Evolutionary conservation across 2,797 vertebrate genomes (phyloP).

Genomic region (Mus caroli): DNA sequence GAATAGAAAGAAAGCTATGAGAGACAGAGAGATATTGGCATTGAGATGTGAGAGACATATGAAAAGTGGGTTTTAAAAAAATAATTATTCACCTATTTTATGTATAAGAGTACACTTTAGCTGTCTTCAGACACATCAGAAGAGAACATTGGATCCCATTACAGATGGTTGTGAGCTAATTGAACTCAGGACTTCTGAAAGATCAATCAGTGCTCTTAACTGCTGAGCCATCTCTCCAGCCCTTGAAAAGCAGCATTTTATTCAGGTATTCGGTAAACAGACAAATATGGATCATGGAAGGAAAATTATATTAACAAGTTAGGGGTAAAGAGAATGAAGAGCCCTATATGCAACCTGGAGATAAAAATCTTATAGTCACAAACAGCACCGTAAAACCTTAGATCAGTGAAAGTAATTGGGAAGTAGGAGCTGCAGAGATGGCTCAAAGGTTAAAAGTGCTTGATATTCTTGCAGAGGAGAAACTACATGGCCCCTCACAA

Average conservation of each 20-base stretch:
- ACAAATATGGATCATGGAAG: neutral
- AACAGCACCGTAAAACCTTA: neutral
- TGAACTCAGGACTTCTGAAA: neutral
- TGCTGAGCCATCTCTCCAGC: neutral
- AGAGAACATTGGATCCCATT: neutral
- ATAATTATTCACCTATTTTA: neutral
- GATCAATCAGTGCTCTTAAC: neutral
- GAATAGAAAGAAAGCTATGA: neutral
- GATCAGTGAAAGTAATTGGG: neutral
- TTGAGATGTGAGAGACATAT: neutral
- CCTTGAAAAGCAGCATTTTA: neutral
- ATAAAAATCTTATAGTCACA: neutral
- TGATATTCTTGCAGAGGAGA: neutral
- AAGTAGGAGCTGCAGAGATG: neutral
- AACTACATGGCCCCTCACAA: too few species aligned
- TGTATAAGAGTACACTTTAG: neutral
- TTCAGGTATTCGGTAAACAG: neutral
- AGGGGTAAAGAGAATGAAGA: neutral
- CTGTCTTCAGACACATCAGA: neutral
- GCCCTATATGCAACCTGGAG: neutral
- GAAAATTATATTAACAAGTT: slow-evolving; percentile 8
- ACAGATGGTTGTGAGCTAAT: neutral
- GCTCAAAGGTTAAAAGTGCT: neutral
- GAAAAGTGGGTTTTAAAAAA: neutral
- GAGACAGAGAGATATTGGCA: neutral